A percentile compares a stretch with the other conserved stretches of the same genome.
Conservation (phyloP, 1,140 invertebrate species). For the Aphidius ervi region DNA sequence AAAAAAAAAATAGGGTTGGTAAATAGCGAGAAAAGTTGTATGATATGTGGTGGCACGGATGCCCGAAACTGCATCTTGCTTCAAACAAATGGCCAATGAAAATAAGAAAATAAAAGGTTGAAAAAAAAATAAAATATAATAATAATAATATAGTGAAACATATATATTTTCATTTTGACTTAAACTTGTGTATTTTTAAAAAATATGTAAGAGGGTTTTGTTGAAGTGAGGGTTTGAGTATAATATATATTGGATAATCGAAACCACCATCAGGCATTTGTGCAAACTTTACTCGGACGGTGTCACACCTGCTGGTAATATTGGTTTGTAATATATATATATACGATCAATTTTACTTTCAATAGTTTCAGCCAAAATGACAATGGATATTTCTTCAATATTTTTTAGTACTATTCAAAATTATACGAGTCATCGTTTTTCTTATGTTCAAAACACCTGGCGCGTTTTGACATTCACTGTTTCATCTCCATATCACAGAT, state of each 20-base stretch:
- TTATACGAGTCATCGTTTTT: too few species aligned
- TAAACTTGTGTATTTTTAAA: too few species aligned
- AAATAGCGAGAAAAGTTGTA: conserved; percentile 38
- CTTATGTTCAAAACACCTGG: too few species aligned
- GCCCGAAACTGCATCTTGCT: conserved; percentile 35
- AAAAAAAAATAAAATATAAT: neutral
- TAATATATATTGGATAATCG: conserved; percentile 11
- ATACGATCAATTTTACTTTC: neutral
- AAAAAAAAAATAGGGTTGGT: conserved; percentile 12
- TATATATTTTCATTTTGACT: too few species aligned
- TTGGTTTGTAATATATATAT: neutral
- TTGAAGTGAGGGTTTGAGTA: neutral
- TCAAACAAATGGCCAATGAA: conserved; percentile 12
- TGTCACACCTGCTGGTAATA: conserved; percentile 14
- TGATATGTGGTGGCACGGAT: conserved; percentile 37
- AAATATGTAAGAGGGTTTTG: too few species aligned
- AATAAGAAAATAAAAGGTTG: neutral
- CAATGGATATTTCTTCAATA: too few species aligned
- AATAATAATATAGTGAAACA: too few species aligned
- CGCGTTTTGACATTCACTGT: too few species aligned
- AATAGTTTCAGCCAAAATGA: too few species aligned
- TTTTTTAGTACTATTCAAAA: too few species aligned
- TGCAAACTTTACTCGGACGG: neutral
- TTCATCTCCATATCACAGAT: too few species aligned
- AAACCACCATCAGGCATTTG: conserved; percentile 1